Evolutionary conservation across 2,888 invertebrate genomes (phyloP), one percentile per base, ranked within the genome.

Genomic region (Acleris holmiana): DNA sequence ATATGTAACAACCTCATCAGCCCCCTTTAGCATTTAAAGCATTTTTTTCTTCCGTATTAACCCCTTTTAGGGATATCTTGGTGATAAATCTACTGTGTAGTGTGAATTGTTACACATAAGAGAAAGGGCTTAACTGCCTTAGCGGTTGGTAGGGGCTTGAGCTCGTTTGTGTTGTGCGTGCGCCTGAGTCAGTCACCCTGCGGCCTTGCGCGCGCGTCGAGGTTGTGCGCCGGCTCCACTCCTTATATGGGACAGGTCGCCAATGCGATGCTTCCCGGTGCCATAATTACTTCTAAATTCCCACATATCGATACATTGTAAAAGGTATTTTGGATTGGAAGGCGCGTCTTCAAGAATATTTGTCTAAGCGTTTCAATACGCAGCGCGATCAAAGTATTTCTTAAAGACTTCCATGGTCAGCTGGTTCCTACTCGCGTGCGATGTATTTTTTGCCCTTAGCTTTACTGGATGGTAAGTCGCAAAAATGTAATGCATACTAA

Each of bases 121-220:
- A 1, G n/a, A 18, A 62, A 57, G 21, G 40, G 18, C 51, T 7
- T 57, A 63, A 63, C 19, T 17, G 17, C n/a, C 35, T 23, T 23
- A 4, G 10, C 41, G 6, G 7, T 3, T 21, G 4, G 15, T 21
- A 41, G 10, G 18, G 15, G 6, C n/a, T 18, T 25, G 40, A 17
- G 41, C 58, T 40, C 41, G 15, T 44, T 44, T 58, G 25, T 6
- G 58, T 19, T n/a, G 25, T 25, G 44, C 15, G 21, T 58, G 54
- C 48, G 64, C 53, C 23, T 65, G 65, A 65, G 65, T 65, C 65
- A 65, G 60, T 65, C 65, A 65, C 65, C 64, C 49, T 55, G 49
- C 60, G 65, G 55, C 65, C 65, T 65, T 65, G 65, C 65, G 65
- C 44, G 56, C 4, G 62, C 64, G 64, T 18, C 65, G 65, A 60